Base-by-base conservation (phyloP, 2,113 vertebrate genomes). In the Eurystomus gularis region DNA sequence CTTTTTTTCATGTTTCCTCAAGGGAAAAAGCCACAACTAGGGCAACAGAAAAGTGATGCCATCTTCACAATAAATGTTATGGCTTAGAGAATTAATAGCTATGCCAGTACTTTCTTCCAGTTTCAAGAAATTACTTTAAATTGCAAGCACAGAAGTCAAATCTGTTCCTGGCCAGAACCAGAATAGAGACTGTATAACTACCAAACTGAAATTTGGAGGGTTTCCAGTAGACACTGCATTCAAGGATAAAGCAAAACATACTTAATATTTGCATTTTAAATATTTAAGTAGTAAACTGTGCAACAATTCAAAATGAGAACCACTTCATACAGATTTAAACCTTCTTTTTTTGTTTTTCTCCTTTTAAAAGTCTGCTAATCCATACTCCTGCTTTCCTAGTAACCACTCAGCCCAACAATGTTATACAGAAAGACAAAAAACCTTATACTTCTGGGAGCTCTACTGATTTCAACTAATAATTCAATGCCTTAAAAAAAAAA, bases 51-150 rank as follows among this genome's bases (percentile, higher is more conserved):
- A 71, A 88, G 49, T 0, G 0, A 83, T 13, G 23, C 21, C 88
- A 46, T 66, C 37, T 40, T 90, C 54, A 72, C 17, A 69, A 33
- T 16, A 66, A 78, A 39, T n/a, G 15, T 71, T 62, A 72, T 0
- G 3, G 64, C 69, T 58, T 52, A 57, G 52, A 64, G 49, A 94
- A 79, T 37, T 64, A 88, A 44, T 44, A 80, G 69, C 33, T 65
- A 48, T 29, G 54, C 8, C 17, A 79, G 31, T 57, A 60, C 7
- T 57, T 90, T 37, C 44, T 79, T 76, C 26, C 37, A 72, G 40
- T 85, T 95, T 89, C 23, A 72, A 82, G 57, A 93, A 89, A 75
- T 75, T 68, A 89, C n/a, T 88, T 68, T 8, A 52, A 87, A 85
- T 16, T 89, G 73, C 49, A 72, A 89, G 17, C 39, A 89, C 44